These are phyloP conservation scores for Choreutis nemorana DNA, from an alignment of 2,888 invertebrate genomes.

Conservation along the genomic window DNA sequence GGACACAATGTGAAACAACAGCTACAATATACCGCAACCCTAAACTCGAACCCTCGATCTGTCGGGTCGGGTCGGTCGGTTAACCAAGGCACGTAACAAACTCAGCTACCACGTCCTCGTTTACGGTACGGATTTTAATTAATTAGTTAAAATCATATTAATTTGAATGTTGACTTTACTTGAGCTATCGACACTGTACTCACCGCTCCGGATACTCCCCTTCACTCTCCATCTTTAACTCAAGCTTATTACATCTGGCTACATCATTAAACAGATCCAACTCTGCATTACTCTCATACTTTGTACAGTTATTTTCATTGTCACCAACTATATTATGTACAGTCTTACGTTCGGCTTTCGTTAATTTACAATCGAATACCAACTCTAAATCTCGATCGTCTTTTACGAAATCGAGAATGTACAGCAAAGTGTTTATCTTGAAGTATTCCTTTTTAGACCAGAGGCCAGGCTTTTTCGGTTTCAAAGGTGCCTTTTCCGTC, in stretches of 20 bases:
- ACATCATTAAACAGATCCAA: constrained; percentile 22
- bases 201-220: constrained; percentile 22
- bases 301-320: background rate
- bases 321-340: constrained; percentile 19
- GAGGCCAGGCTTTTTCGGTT: background rate
- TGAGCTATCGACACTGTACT: no score
- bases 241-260: constrained; percentile 18
- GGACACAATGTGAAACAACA: no score
- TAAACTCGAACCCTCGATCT: no score
- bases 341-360: constrained; percentile 11
- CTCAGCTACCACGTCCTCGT: no score
- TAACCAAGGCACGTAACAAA: no score
- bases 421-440: constrained; percentile 20
- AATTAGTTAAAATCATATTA: no score
- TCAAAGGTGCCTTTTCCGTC: background rate
- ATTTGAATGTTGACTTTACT: background rate
- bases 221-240: constrained; percentile 23
- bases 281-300: constrained; percentile 12
- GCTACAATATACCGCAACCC: no score
- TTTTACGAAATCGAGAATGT: constrained; percentile 31
- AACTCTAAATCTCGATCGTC: constrained; percentile 21
- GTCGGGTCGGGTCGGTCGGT: no score
- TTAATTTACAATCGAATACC: constrained; percentile 19
- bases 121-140: no score
- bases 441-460: constrained; percentile 14